These are phyloP conservation scores for Neotoma lepida DNA, from an alignment of 2,113 vertebrate genomes.

Conservation along the genomic window DNA sequence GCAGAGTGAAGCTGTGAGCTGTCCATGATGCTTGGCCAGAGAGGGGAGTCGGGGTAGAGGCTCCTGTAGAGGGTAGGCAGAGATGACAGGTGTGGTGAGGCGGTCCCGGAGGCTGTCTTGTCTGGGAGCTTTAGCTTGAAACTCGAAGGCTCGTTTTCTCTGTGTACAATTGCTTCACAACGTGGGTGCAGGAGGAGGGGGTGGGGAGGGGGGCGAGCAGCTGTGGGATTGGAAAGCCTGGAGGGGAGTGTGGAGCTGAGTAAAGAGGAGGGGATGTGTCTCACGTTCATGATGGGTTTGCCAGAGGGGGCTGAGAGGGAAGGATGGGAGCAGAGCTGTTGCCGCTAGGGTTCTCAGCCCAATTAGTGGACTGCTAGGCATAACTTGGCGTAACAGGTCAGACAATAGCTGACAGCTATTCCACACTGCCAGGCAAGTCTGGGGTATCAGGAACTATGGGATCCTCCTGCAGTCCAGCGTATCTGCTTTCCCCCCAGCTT, in stretches of 20 bases:
- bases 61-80: background rate
- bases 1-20: slow-evolving; percentile 25
- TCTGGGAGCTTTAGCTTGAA: slow-evolving; percentile 63
- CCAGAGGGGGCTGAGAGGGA: slow-evolving; percentile 17
- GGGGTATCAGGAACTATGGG: background rate
- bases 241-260: slow-evolving; percentile 63
- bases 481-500: background rate
- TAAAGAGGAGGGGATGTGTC: slow-evolving; percentile 38
- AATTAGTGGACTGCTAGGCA: background rate
- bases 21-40: background rate
- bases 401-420: background rate
- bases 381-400: slow-evolving; percentile 43
- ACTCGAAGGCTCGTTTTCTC: slow-evolving; percentile 63
- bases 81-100: background rate
- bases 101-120: background rate
- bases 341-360: background rate
- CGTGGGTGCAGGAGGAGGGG: slow-evolving; percentile 50
- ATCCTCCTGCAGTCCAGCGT: background rate
- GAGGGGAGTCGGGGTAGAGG: background rate
- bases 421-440: background rate
- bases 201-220: slow-evolving; percentile 57
- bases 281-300: background rate
- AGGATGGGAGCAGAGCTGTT: background rate
- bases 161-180: slow-evolving; percentile 47
- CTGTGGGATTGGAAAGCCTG: slow-evolving; percentile 61